Percentiles rank a stretch among this genome's conserved stretches.
Evolutionary conservation across 2,888 invertebrate species (phyloP).

Genomic region (Hypomecis atomaria): DNA sequence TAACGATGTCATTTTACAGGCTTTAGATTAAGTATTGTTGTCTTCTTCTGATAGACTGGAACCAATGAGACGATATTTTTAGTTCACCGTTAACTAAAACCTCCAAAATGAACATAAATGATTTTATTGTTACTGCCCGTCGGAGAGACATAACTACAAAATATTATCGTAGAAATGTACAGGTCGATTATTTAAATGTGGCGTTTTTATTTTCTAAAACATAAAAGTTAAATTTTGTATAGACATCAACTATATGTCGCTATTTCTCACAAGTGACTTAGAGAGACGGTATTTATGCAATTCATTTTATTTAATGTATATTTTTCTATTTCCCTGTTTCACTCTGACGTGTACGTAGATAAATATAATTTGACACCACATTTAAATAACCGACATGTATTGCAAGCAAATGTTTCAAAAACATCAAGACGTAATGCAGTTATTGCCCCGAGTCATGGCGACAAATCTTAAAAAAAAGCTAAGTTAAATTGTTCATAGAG

Average conservation of each 20-base stretch:
- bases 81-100: not conserved
- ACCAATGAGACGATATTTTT: not conserved
- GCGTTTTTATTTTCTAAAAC: not conserved
- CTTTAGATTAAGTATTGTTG: not conserved
- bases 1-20: constrained; percentile 1
- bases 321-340: no score
- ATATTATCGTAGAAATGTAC: constrained; percentile 10
- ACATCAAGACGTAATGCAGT: constrained; percentile 19
- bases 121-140: constrained; percentile 8
- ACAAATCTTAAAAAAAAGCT: constrained; percentile 46
- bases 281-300: no score
- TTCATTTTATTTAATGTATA: no score
- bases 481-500: constrained; percentile 48
- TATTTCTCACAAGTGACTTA: no score
- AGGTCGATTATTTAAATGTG: constrained; percentile 3
- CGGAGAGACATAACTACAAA: constrained; percentile 11
- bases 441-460: constrained; percentile 6
- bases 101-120: not conserved
- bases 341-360: not conserved
- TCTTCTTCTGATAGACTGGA: constrained; percentile 1
- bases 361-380: not conserved
- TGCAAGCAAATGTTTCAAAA: constrained; percentile 14
- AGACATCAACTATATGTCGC: no score
- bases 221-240: not conserved
- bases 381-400: constrained; percentile 6